A percentile compares a stretch with the other conserved stretches of the same genome.
Conservation (phyloP, 2,113 vertebrate genomes). For the Erythrolamprus reginae region DNA sequence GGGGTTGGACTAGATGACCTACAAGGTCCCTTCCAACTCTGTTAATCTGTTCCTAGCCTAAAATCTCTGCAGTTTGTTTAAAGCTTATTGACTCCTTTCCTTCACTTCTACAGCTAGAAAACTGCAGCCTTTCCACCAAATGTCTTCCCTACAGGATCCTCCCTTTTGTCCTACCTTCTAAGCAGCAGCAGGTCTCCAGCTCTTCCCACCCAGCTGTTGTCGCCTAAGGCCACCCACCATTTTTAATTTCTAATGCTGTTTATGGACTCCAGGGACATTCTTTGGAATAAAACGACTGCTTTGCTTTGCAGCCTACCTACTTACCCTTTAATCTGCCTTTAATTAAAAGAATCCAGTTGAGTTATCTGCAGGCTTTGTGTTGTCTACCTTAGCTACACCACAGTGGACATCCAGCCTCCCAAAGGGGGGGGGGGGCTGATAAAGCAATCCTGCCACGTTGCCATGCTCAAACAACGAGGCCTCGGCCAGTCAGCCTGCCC, state of each 20-base stretch:
- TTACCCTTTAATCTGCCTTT: not conserved
- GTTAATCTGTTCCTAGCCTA: not conserved
- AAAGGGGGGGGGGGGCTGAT: not conserved
- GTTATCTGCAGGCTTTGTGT: not conserved
- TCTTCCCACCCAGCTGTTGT: not conserved
- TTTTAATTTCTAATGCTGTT: not conserved
- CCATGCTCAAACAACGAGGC: not conserved
- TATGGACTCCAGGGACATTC: not conserved
- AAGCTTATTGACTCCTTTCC: not conserved
- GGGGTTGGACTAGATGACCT: too few species aligned
- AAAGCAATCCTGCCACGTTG: rapidly evolving
- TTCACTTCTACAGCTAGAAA: not conserved
- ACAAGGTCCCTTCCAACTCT: too few species aligned
- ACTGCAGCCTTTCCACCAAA: not conserved
- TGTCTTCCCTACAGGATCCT: not conserved
- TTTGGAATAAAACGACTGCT: not conserved
- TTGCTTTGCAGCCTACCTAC: not conserved
- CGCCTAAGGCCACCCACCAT: not conserved
- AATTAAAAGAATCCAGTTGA: not conserved
- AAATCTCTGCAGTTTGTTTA: not conserved
- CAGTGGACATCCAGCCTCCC: not conserved
- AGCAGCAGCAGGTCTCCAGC: not conserved
- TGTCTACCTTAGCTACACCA: not conserved
- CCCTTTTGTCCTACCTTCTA: not conserved
- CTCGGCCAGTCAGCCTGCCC: not conserved